These are phyloP conservation scores for Takifugu flavidus DNA, from an alignment of 2,113 vertebrate genomes.

Conservation along the genomic window DNA sequence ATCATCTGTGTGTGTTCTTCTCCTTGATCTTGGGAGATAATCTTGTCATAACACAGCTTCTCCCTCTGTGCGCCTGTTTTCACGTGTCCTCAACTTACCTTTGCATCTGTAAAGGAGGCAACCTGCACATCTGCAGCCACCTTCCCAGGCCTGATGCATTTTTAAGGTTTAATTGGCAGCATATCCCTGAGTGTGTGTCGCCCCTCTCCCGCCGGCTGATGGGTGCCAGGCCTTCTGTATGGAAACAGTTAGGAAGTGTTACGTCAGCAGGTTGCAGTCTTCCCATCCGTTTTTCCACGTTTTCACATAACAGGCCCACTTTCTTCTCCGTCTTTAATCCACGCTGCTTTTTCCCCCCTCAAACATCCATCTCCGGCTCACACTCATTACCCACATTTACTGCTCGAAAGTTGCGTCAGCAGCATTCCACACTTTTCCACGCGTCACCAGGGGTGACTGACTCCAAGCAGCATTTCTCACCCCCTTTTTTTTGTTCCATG, in stretches of 20 bases:
- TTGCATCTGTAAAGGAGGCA: too few species aligned
- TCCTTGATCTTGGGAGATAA: constrained; percentile 39
- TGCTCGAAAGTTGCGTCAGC: constrained; percentile 67
- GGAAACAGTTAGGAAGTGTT: constrained; percentile 75
- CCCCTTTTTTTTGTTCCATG: constrained; percentile 56
- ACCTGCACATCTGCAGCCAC: too few species aligned
- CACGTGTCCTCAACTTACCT: too few species aligned
- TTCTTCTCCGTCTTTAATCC: constrained; percentile 13
- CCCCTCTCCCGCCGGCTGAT: constrained; percentile 55
- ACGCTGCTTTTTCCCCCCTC: constrained; percentile 5
- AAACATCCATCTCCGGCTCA: constrained; percentile 29
- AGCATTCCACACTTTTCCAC: constrained; percentile 66
- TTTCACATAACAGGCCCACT: constrained; percentile 16
- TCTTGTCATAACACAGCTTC: constrained; percentile 27
- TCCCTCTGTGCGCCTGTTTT: constrained; percentile 8
- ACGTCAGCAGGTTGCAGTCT: constrained; percentile 60
- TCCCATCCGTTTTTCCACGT: constrained; percentile 13
- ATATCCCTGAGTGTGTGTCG: constrained; percentile 14
- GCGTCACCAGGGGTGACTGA: constrained; percentile 61
- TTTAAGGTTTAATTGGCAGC: too few species aligned
- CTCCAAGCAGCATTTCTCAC: constrained; percentile 66
- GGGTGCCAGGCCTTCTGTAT: constrained; percentile 64
- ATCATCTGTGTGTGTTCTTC: constrained; percentile 10
- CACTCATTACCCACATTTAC: constrained; percentile 30
- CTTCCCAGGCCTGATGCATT: background rate